phyloP scores from a whole-genome alignment of 2,888 invertebrate species.

The Argyra leucocephala region DNA sequence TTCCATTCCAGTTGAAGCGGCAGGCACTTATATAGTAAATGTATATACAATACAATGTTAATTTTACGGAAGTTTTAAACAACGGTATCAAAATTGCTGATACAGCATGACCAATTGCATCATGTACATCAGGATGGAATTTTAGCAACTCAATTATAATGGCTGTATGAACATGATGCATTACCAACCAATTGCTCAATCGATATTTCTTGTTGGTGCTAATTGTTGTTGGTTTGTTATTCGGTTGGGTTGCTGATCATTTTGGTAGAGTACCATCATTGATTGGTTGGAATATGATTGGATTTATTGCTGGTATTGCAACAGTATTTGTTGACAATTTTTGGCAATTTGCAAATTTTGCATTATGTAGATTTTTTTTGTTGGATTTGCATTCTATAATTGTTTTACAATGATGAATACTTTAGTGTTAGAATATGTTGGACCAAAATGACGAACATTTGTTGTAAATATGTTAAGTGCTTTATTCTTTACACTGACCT shows the following conservation, averaged over 20 bases:
- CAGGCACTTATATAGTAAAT: slow-evolving; percentile 53
- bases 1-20: slow-evolving; percentile 55
- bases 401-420: slow-evolving; percentile 92
- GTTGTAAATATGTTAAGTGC: slow-evolving; percentile 89
- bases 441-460: slow-evolving; percentile 81
- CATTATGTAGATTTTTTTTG: slow-evolving; percentile 75
- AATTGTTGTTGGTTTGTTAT: slow-evolving; percentile 76
- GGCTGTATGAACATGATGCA: slow-evolving; percentile 77
- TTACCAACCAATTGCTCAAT: slow-evolving; percentile 68
- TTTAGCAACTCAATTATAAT: slow-evolving; percentile 76
- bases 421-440: slow-evolving; percentile 81
- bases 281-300: slow-evolving; percentile 64
- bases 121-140: slow-evolving; percentile 70
- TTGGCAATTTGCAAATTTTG: slow-evolving; percentile 72
- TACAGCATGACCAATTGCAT: slow-evolving; percentile 57
- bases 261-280: slow-evolving; percentile 76
- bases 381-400: slow-evolving; percentile 81
- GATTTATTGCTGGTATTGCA: slow-evolving; percentile 58
- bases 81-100: slow-evolving; percentile 54
- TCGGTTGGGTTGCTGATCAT: slow-evolving; percentile 80
- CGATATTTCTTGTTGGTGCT: slow-evolving; percentile 80
- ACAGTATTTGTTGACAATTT: slow-evolving; percentile 65
- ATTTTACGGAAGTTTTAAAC: slow-evolving; percentile 55
- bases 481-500: slow-evolving; percentile 73
- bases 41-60: slow-evolving; percentile 66